These are phyloP conservation scores for Myrmophylax atrothorax DNA, from an alignment of 2,113 vertebrate species.

Conservation along the genomic window DNA sequence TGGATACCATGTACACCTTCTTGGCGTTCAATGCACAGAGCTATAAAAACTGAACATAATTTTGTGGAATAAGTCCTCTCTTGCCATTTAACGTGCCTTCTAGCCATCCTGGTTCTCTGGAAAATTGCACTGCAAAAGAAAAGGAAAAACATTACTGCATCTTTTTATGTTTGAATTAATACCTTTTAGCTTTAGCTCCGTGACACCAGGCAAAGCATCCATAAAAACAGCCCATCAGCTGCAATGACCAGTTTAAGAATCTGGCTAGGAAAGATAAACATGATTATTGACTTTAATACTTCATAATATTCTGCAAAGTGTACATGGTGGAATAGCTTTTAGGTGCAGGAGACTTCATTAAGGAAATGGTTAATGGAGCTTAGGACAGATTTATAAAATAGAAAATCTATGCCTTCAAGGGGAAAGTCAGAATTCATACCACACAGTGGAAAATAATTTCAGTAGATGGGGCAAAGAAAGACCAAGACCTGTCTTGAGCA, in stretches of 20 bases:
- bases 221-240: neutral
- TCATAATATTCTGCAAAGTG: neutral
- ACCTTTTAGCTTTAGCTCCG: neutral
- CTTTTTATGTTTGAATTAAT: neutral
- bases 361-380: neutral
- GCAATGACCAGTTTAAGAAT: neutral
- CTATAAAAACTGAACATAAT: slow-evolving; percentile 95
- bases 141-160: slow-evolving; percentile 10
- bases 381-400: neutral
- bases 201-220: neutral
- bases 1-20: slow-evolving; percentile 86
- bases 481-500: neutral
- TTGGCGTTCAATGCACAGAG: slow-evolving; percentile 18
- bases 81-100: slow-evolving; percentile 95
- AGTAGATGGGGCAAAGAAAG: neutral
- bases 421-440: neutral
- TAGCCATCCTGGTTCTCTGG: slow-evolving; percentile 96
- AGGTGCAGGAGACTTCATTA: neutral
- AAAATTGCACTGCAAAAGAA: slow-evolving; percentile 79
- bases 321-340: neutral
- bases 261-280: neutral
- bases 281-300: neutral
- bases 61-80: slow-evolving; percentile 96
- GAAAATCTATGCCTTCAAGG: neutral
- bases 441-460: neutral